Base-by-base conservation (phyloP, 2,888 invertebrate species). In the Neoscelio sp. region DNA sequence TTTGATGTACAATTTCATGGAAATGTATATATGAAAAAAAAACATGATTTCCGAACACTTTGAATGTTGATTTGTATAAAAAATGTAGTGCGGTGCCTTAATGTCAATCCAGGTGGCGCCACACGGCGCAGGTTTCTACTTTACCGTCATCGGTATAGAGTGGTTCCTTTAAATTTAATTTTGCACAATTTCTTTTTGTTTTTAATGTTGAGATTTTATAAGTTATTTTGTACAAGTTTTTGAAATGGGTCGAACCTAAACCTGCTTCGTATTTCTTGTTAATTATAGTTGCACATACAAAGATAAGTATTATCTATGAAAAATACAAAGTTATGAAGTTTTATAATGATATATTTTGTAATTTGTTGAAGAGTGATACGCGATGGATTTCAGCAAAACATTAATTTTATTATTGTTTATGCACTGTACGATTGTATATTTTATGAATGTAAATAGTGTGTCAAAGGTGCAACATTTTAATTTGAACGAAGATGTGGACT, bases 381-480 rank as follows among this genome's bases (percentile, higher is more conserved):
- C 2, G 2, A 26, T 23, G 23, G 30, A 30, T 2, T 17, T 18
- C 2, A 15, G 30, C 5, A 46, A 33, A 15, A 40, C 52, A 44
- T 56, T 26, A 17, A n/a, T 26, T 28, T 17, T 6, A 54, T 44
- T n/a, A 46, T 46, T 46, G 23, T 46, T 68, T 46, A 15, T 15
- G 35, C 56, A 46, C 1, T 67, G 7, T 67, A 46, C 12, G 56
- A 67, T 67, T 67, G 67, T 67, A 67, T 35, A 67, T 40, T 54
- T 67, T 10, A 17, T 56, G 17, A 46, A 2, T 67, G 67, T 56
- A 67, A 33, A 67, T 67, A 56, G 8, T 67, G 33, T 46, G 46
- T 13, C 4, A 12, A 46, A 1, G 15, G 33, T 30, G 26, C 5
- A 40, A 40, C 13, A n/a, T n/a, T n/a, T n/a, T n/a, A n/a, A 40